Conservation (phyloP, 2,888 invertebrate genomes). For the Sylvicola cinctus region DNA sequence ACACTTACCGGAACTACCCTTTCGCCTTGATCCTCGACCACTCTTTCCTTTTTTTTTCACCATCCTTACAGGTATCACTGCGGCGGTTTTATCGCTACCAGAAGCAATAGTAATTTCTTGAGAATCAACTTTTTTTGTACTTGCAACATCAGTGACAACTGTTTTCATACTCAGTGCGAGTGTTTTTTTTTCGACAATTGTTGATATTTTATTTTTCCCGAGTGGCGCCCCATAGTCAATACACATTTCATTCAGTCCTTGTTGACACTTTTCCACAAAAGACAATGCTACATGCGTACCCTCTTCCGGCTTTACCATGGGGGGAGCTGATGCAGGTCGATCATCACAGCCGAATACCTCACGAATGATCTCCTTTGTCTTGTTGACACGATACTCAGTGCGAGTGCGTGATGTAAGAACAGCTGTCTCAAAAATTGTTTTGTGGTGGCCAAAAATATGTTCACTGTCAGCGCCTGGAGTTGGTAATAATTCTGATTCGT, state of each 20-base stretch:
- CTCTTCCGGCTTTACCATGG: slow-evolving; percentile 18
- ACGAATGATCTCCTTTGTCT: slow-evolving; percentile 56
- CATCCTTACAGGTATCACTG: not conserved
- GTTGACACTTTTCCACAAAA: slow-evolving; percentile 20
- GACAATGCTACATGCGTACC: slow-evolving; percentile 9
- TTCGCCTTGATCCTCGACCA: slow-evolving; percentile 15
- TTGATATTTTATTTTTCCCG: slow-evolving; percentile 5
- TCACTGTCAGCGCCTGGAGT: slow-evolving; percentile 9
- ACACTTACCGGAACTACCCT: slow-evolving; percentile 20
- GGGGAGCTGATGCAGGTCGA: slow-evolving; percentile 64
- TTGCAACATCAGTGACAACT: not conserved
- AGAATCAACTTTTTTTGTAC: slow-evolving; percentile 5
- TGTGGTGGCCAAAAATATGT: slow-evolving; percentile 13
- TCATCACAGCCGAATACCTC: slow-evolving; percentile 58
- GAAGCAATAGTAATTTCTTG: slow-evolving; percentile 6
- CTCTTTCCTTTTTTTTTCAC: slow-evolving; percentile 5
- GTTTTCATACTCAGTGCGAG: not conserved
- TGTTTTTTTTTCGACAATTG: not conserved
- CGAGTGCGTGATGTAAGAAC: slow-evolving; percentile 53
- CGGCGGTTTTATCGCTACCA: too few species aligned
- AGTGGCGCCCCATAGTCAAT: slow-evolving; percentile 8
- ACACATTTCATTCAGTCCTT: slow-evolving; percentile 19
- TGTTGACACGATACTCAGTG: slow-evolving; percentile 48
- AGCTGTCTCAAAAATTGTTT: slow-evolving; percentile 41
- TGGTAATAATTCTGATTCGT: slow-evolving; percentile 14